Evolutionary conservation across 2,113 vertebrate genomes (phyloP).

Genomic region (Macquaria australasica): DNA sequence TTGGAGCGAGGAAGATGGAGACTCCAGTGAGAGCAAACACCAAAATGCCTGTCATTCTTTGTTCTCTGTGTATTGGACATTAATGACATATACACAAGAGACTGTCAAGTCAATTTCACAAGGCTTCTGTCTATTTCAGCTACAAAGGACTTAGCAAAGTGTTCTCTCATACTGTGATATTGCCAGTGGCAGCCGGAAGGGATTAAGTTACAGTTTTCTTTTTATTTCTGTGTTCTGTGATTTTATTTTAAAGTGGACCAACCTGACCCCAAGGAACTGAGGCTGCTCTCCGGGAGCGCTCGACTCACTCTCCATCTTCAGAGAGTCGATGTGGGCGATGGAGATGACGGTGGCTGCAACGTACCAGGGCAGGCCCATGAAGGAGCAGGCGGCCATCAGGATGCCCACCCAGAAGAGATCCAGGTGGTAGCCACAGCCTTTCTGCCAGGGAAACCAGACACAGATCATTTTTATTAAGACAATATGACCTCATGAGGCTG

Average conservation of each 20-base stretch:
- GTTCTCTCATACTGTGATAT: not conserved
- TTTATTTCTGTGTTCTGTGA: not conserved
- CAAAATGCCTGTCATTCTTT: conserved; percentile 92
- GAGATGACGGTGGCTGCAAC: conserved; percentile 98
- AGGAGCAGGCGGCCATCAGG: conserved; percentile 94
- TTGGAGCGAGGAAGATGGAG: conserved; percentile 95
- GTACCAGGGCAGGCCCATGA: conserved; percentile 97
- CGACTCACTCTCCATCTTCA: conserved; percentile 98
- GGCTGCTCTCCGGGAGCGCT: conserved; percentile 96
- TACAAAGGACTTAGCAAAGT: not conserved
- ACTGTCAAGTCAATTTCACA: not conserved
- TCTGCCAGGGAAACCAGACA: conserved; percentile 82
- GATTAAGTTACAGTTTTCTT: not conserved
- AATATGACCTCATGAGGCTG: not conserved
- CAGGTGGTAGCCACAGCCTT: conserved; percentile 95
- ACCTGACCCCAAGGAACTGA: conserved; percentile 97
- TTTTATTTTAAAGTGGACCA: conserved; percentile 40
- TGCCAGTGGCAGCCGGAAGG: not conserved
- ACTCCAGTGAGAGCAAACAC: conserved; percentile 95
- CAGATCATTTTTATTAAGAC: not conserved
- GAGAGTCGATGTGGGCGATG: conserved; percentile 97
- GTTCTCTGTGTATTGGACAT: conserved; percentile 85
- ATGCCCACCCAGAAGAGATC: conserved; percentile 97
- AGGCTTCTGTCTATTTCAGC: not conserved
- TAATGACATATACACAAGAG: conserved; percentile 25